Percentiles rank a stretch among this genome's conserved stretches.
These are phyloP conservation scores for Liodrosophila aerea DNA, from an alignment of 2,888 invertebrate genomes.

Conservation along the genomic window DNA sequence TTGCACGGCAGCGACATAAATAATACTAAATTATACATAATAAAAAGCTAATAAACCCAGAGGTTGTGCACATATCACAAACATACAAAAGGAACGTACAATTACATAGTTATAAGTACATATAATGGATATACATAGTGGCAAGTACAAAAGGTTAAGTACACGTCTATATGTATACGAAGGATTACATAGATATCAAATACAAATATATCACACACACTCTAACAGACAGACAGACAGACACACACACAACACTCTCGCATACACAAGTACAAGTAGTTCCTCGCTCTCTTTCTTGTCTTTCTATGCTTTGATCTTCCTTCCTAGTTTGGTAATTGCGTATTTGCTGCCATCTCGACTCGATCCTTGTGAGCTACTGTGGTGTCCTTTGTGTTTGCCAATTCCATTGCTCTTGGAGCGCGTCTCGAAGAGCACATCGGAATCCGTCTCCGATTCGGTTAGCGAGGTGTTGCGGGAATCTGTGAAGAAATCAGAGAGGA, in stretches of 20 bases:
- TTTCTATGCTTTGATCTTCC: slow-evolving; percentile 81
- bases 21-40: slow-evolving; percentile 38
- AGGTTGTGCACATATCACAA: slow-evolving; percentile 50
- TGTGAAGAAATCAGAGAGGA: no score
- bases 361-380: slow-evolving; percentile 41
- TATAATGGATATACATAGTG: slow-evolving; percentile 5
- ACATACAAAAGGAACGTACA: background rate
- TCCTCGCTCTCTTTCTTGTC: background rate
- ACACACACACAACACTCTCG: slow-evolving; percentile 21
- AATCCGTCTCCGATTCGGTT: slow-evolving; percentile 92
- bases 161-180: slow-evolving; percentile 32
- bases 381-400: slow-evolving; percentile 64
- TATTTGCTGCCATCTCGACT: slow-evolving; percentile 71
- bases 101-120: background rate
- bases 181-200: slow-evolving; percentile 32
- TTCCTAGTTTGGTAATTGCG: slow-evolving; percentile 79
- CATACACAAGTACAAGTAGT: slow-evolving; percentile 25
- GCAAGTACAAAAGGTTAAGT: slow-evolving; percentile 56
- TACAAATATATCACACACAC: slow-evolving; percentile 37
- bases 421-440: slow-evolving; percentile 92
- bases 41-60: slow-evolving; percentile 24
- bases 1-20: slow-evolving; percentile 32
- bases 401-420: slow-evolving; percentile 82
- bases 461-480: slow-evolving; percentile 83
- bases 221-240: no score